Evolutionary conservation across 1,140 invertebrate species (phyloP).

Genomic region (Ephestia elutella): DNA sequence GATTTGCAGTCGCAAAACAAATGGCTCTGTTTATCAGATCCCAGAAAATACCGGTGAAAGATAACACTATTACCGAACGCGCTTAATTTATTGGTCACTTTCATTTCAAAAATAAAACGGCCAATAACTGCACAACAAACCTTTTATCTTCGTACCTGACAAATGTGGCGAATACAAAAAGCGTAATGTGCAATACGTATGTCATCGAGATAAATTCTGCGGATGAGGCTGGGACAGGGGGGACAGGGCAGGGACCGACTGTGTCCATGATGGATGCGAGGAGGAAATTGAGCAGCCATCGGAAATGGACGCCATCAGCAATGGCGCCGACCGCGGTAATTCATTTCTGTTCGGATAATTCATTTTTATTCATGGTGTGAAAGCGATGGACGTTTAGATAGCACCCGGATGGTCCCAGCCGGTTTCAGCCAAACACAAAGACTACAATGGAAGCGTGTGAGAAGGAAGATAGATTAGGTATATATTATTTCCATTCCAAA

Average conservation of each 20-base stretch:
- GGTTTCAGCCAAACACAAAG: background rate
- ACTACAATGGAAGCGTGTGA: background rate
- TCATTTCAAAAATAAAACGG: background rate
- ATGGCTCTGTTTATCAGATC: background rate
- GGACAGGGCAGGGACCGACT: background rate
- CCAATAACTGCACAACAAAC: background rate
- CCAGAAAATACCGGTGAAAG: background rate
- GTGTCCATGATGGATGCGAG: slow-evolving; percentile 15
- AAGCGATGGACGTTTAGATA: slow-evolving; percentile 5
- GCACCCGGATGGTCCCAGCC: background rate
- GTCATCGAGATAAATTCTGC: slow-evolving; percentile 6
- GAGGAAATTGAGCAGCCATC: slow-evolving; percentile 17
- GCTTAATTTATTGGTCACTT: background rate
- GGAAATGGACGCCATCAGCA: slow-evolving; percentile 14
- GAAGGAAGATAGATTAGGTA: background rate
- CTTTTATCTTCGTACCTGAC: background rate
- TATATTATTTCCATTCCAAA: slow-evolving; percentile 8
- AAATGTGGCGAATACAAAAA: slow-evolving; percentile 1
- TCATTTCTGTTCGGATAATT: slow-evolving; percentile 12
- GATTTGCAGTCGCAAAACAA: background rate
- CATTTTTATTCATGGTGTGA: slow-evolving; percentile 11
- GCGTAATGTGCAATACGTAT: slow-evolving; percentile 6
- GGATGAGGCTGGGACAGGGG: slow-evolving; percentile 5
- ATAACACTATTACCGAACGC: slow-evolving; percentile 1
- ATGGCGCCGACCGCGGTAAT: slow-evolving; percentile 9